Conservation (phyloP, 1,140 invertebrate genomes). For the Drosophila punjabiensis region DNA sequence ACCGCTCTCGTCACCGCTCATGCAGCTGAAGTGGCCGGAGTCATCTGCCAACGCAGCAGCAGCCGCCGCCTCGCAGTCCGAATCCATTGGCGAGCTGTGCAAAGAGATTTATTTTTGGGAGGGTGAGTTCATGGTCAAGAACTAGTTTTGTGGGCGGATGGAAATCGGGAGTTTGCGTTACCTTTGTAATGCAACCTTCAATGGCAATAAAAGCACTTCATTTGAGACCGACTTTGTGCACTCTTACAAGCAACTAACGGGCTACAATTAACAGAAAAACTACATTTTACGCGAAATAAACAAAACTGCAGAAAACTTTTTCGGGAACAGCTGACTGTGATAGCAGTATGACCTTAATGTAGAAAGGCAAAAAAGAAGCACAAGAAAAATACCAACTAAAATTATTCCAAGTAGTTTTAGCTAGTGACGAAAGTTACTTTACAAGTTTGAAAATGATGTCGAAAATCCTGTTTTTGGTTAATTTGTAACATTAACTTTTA, state of each 20-base stretch:
- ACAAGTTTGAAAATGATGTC: too few relatives aligned
- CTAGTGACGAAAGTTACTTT: slow-evolving; percentile 4
- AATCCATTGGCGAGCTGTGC: slow-evolving; percentile 51
- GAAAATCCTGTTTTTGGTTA: too few relatives aligned
- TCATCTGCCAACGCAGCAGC: slow-evolving; percentile 52
- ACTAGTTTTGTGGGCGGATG: slow-evolving; percentile 39
- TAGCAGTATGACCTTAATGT: slow-evolving; percentile 37
- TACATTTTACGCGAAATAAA: slow-evolving; percentile 65
- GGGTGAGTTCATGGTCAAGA: slow-evolving; percentile 22
- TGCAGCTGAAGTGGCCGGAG: slow-evolving; percentile 66
- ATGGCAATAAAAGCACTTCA: too few relatives aligned
- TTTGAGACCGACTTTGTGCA: neutral
- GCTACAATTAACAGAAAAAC: slow-evolving; percentile 13
- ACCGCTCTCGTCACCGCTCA: slow-evolving; percentile 43
- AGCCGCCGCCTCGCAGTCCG: slow-evolving; percentile 30
- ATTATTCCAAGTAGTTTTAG: neutral
- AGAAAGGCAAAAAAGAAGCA: neutral
- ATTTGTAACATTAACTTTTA: too few relatives aligned
- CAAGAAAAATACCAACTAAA: slow-evolving; percentile 24
- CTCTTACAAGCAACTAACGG: neutral
- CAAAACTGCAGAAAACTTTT: slow-evolving; percentile 36
- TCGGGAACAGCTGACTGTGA: slow-evolving; percentile 52
- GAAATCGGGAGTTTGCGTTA: neutral
- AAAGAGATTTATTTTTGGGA: slow-evolving; percentile 1
- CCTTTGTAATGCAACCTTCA: neutral